A percentile compares a stretch with the other conserved stretches of the same genome.
phyloP scores from a whole-genome alignment of 2,113 vertebrate genomes.

The Poecilia latipinna region DNA sequence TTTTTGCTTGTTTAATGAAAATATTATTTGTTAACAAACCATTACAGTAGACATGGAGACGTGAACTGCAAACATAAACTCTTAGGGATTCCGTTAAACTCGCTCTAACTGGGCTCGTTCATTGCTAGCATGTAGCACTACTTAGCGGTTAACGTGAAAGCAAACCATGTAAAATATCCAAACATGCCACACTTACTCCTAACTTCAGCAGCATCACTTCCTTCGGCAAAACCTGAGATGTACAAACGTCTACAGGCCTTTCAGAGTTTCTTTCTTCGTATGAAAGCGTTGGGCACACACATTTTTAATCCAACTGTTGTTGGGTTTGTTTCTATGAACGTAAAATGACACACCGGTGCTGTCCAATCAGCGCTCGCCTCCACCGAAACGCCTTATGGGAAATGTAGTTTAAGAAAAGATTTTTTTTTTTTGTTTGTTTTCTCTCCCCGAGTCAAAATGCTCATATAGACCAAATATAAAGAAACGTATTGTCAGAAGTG shows the following conservation, averaged over 20 bases:
- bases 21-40: neutral
- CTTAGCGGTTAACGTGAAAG: slow-evolving; percentile 20
- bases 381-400: slow-evolving; percentile 48
- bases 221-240: neutral
- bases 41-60: neutral
- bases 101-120: slow-evolving; percentile 14
- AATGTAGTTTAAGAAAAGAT: slow-evolving; percentile 55
- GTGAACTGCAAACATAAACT: neutral
- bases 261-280: slow-evolving; percentile 12
- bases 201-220: neutral
- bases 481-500: neutral
- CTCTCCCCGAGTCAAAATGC: too few species aligned
- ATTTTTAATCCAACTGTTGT: slow-evolving; percentile 21
- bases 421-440: neutral
- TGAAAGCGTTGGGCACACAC: neutral
- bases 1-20: neutral
- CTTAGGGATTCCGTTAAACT: slow-evolving; percentile 7
- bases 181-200: neutral
- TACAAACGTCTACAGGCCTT: neutral
- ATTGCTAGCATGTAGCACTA: slow-evolving; percentile 27
- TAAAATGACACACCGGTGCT: neutral
- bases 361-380: slow-evolving; percentile 63
- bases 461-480: neutral
- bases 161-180: neutral
- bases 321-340: slow-evolving; percentile 44